A percentile compares a stretch with the other conserved stretches of the same genome.
Conservation (phyloP, 2,797 vertebrate species). For the Hypotaenidia okinawae region DNA sequence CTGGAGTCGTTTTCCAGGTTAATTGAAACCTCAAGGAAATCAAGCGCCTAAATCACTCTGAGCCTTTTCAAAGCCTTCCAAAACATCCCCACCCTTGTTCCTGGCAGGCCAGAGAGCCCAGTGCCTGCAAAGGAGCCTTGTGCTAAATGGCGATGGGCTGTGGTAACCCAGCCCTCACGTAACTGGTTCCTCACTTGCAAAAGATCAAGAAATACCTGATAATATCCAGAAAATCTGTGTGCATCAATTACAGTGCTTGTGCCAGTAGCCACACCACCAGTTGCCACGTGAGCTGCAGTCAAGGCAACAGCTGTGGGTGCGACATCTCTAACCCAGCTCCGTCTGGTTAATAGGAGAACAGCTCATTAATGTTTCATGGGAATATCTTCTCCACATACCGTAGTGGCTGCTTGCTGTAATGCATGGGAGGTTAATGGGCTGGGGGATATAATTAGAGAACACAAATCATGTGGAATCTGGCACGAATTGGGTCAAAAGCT, state of each 20-base stretch:
- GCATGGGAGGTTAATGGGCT: neutral
- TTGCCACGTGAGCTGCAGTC: neutral
- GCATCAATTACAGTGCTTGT: neutral
- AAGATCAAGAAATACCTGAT: neutral
- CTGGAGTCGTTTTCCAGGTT: neutral
- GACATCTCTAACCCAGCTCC: neutral
- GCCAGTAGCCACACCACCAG: neutral
- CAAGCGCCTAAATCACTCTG: neutral
- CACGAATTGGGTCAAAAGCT: neutral
- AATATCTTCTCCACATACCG: fast-evolving
- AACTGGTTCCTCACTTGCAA: fast-evolving
- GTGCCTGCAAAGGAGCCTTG: neutral
- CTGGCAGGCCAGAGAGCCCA: neutral
- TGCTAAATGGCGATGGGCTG: fast-evolving
- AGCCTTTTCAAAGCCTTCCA: neutral
- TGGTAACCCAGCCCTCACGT: neutral
- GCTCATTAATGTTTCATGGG: neutral
- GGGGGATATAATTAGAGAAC: neutral
- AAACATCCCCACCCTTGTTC: neutral
- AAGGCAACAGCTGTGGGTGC: neutral
- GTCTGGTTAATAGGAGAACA: neutral
- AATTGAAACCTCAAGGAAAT: neutral
- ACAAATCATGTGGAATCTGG: neutral
- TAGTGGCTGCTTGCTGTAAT: neutral
- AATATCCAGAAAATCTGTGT: neutral